Evolutionary conservation across 2,888 invertebrate species (phyloP).

Genomic region (Nebria salina): DNA sequence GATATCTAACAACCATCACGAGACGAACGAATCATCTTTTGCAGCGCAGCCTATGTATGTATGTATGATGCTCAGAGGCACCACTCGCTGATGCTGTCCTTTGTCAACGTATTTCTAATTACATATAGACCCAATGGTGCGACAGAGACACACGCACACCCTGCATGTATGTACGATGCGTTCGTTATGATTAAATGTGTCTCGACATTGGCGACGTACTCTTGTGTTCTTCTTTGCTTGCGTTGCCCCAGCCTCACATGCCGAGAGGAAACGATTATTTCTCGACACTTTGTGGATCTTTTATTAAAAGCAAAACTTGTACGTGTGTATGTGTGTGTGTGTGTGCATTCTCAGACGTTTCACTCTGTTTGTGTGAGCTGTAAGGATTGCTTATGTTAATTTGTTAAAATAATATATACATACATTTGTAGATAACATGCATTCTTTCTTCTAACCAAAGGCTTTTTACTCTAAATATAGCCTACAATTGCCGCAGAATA

Average conservation of each 20-base stretch:
- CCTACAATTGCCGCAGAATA: background rate
- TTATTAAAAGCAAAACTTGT: background rate
- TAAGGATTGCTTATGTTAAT: background rate
- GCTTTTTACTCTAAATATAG: background rate
- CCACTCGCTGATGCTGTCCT: background rate
- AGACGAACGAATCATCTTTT: background rate
- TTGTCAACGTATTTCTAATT: background rate
- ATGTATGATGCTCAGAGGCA: background rate
- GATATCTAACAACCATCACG: background rate
- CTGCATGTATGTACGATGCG: background rate
- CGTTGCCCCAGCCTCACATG: background rate
- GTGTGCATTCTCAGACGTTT: background rate
- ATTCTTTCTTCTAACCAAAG: background rate
- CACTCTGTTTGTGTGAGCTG: background rate
- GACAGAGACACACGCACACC: background rate
- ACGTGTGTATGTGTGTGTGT: background rate
- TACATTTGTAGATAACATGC: background rate
- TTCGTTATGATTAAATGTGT: conserved; percentile 1
- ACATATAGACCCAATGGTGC: background rate
- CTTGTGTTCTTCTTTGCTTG: background rate
- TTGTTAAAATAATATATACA: background rate
- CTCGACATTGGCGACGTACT: background rate
- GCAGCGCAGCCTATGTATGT: background rate
- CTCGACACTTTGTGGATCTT: background rate
- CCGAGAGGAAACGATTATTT: conserved; percentile 1